Evolutionary conservation across 2,888 invertebrate genomes (phyloP), one percentile per base, ranked within the genome.

Genomic region (Chromoteleia sp.): DNA sequence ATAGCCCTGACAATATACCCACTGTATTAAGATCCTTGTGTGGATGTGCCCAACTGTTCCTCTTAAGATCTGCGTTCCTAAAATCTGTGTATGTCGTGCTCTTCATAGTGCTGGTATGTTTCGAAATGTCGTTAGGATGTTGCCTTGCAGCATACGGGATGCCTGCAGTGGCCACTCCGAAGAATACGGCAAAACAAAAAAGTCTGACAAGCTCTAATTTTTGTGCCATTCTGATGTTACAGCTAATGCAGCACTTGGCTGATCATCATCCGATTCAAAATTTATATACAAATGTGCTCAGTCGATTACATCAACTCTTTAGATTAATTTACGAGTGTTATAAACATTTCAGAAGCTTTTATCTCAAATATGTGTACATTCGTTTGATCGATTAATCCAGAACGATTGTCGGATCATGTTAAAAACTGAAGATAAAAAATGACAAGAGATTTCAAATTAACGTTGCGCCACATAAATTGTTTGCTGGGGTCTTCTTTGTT

Each of bases 211-310:
- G 41, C 39, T 45, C 61, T 15, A 48, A 30, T 61, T 48, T 59
- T 43, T 48, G 70, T 43, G 74, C 48, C 82, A 82, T 82, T 61
- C 45, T 67, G 59, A 19, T 65, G 15, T 41, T 67, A 68, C 73
- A 78, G 74, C 45, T 74, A 52, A 14, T 43, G 77, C 82, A 82
- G 70, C 65, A 82, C 78, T 82, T 70, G 8, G n/a, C 1, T 29
- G 14, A 61, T 43, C 8, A 59, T 61, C 61, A 65, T 41, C 19
- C 50, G 78, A 58, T 45, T 74, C 59, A 78, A 78, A 73, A 78
- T 82, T 82, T 82, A 81, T 81, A 81, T 77, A 77, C 58, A 68
- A 41, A 77, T 41, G 8, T 48, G 61, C 33, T 50, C 39, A 45
- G 54, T 52, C 61, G 74, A 70, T 70, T 43, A 52, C 70, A 80